Conservation (phyloP, 2,113 vertebrate genomes). For the Plecotus auritus region DNA sequence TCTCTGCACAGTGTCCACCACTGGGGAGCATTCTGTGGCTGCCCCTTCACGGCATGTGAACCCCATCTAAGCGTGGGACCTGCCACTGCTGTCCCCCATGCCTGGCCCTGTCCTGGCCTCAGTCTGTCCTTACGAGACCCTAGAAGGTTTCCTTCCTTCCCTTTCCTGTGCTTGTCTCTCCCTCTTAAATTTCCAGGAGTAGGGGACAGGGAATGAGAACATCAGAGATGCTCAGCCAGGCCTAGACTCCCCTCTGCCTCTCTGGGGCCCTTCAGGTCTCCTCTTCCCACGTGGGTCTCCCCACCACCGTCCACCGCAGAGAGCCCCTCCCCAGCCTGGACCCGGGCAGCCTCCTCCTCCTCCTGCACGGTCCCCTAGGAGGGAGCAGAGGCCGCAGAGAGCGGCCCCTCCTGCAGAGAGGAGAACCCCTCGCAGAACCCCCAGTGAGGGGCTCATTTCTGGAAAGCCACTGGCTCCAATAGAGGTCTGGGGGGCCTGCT, state of each 20-base stretch:
- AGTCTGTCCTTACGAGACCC: too few species aligned
- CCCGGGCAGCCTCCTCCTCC: neutral
- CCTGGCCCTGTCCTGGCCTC: neutral
- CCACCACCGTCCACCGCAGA: too few species aligned
- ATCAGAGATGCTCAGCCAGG: neutral
- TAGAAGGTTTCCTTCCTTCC: neutral
- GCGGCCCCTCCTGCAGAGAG: neutral
- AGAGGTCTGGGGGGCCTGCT: neutral
- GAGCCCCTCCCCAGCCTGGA: neutral
- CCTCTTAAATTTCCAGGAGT: neutral
- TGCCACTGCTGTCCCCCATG: neutral
- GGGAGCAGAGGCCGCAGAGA: neutral
- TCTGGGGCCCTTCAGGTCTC: neutral
- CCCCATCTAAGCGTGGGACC: neutral
- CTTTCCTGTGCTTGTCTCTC: fast-evolving
- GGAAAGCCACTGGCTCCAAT: neutral
- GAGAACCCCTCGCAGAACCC: neutral
- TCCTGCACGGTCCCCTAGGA: neutral
- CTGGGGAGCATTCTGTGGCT: neutral
- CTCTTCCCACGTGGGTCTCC: neutral
- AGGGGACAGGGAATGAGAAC: fast-evolving
- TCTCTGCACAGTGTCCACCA: neutral
- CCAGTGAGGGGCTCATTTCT: neutral
- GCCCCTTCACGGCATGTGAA: neutral
- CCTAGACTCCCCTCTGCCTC: neutral